These are phyloP conservation scores for Ectemnius continuus DNA, from an alignment of 2,888 invertebrate genomes.

Conservation along the genomic window DNA sequence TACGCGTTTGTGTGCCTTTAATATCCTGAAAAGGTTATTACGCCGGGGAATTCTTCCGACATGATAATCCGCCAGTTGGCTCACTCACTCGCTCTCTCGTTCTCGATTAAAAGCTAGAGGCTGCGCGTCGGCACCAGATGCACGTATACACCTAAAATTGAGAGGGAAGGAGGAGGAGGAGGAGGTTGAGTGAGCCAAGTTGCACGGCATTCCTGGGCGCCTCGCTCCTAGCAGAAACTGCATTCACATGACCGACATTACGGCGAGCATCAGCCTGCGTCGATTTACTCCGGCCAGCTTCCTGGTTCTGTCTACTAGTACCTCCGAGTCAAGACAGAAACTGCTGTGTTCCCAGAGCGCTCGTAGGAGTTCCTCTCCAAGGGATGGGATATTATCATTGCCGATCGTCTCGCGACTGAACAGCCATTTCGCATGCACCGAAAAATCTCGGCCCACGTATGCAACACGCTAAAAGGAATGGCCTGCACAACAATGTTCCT, in stretches of 20 bases:
- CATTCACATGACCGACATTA: conserved; percentile 46
- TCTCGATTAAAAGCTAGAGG: conserved; percentile 2
- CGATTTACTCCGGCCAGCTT: conserved; percentile 29
- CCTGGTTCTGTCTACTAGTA: conserved; percentile 34
- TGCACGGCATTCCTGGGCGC: conserved; percentile 32
- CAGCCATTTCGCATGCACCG: too few relatives aligned
- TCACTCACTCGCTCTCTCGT: conserved; percentile 8
- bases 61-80: neutral
- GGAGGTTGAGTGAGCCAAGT: conserved; percentile 9
- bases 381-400: conserved; percentile 28
- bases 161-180: conserved; percentile 12
- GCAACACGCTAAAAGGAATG: too few relatives aligned
- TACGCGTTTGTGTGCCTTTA: conserved; percentile 1
- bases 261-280: conserved; percentile 20
- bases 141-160: conserved; percentile 10
- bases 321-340: conserved; percentile 8
- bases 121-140: neutral
- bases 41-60: conserved; percentile 7
- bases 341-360: too few relatives aligned
- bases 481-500: too few relatives aligned
- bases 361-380: conserved; percentile 10
- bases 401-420: conserved; percentile 5
- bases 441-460: too few relatives aligned
- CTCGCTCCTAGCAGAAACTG: conserved; percentile 26
- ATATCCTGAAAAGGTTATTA: conserved; percentile 7